Conservation (phyloP, 2,113 vertebrate species). For the Haliaeetus leucogaster region DNA sequence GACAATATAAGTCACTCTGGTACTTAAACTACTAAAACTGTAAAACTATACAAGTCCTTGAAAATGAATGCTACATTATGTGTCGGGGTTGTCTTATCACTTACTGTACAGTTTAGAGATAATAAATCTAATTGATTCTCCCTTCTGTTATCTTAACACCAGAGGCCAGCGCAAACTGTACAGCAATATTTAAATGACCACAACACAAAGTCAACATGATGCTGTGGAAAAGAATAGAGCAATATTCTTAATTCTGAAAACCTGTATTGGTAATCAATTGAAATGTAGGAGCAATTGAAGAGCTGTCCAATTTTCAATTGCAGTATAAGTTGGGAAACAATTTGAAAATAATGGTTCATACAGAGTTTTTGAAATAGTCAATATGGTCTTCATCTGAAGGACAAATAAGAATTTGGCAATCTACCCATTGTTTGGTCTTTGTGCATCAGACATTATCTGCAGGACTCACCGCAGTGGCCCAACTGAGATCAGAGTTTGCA, state of each 20-base stretch:
- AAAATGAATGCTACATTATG: constrained; percentile 30
- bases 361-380: constrained; percentile 87
- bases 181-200: constrained; percentile 89
- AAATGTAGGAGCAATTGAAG: constrained; percentile 90
- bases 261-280: constrained; percentile 98
- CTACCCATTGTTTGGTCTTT: constrained; percentile 56
- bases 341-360: constrained; percentile 96
- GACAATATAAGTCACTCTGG: not conserved
- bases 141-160: constrained; percentile 74
- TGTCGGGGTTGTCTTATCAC: constrained; percentile 38
- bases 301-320: constrained; percentile 98
- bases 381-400: constrained; percentile 92
- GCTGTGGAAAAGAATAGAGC: constrained; percentile 73
- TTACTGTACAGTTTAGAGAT: constrained; percentile 64
- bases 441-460: constrained; percentile 55
- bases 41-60: constrained; percentile 64
- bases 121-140: constrained; percentile 81
- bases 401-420: constrained; percentile 84
- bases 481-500: not conserved
- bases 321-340: constrained; percentile 95
- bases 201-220: constrained; percentile 70
- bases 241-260: constrained; percentile 83
- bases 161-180: constrained; percentile 60
- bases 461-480: not conserved
- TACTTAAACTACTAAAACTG: not conserved